Base-by-base conservation (phyloP, 2,888 invertebrate genomes). In the Nomada fabriciana region DNA sequence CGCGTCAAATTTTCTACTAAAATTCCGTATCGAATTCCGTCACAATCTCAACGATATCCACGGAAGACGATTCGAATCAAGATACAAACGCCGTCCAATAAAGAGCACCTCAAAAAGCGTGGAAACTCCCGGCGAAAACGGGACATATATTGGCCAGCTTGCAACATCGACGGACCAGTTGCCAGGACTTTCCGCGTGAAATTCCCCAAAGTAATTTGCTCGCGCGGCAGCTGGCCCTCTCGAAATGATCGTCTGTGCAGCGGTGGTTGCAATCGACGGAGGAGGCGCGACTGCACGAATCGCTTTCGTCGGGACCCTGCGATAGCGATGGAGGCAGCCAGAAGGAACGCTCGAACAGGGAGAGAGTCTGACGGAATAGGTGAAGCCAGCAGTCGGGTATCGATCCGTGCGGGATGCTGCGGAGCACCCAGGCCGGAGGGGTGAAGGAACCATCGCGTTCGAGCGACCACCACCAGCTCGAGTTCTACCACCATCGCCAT, bases 371-470 rank as follows among this genome's bases (percentile, higher is more conserved):
- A 55, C 43, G 61, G 76, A 76, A 82, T 86, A 77, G 82, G 76
- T 55, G 71, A 83, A 78, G 77, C 76, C 64, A 68, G 73, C 73
- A 65, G 71, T 68, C 59, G 52, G 52, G 87, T 87, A 87, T 87
- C 87, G 87, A 87, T 87, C 88, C 78, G 79, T 74, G 76, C 79
- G 80, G 76, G 87, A 82, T 84, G 79, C 82, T 59, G 82, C 74
- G 63, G 84, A 73, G 74, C 68, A 47, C 25, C 63, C 60, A 15
- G 63, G 42, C 29, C 36, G 36, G 53, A 36, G 74, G 47, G 68
- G 47, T n/a, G 43, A 65, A 29, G 29, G 29, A 43, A 68, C 52
- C 36, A 60, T n/a, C 63, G 2, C 70, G 71, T 80, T 75, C 75
- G 36, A 55, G 64, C 69, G 55, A 50, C 83, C 59, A 59, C 76